Evolutionary conservation across 92 coral and sea anemone species (phyloP), one percentile per base, ranked within the genome.

Genomic region (Epizoanthus rinbou): DNA sequence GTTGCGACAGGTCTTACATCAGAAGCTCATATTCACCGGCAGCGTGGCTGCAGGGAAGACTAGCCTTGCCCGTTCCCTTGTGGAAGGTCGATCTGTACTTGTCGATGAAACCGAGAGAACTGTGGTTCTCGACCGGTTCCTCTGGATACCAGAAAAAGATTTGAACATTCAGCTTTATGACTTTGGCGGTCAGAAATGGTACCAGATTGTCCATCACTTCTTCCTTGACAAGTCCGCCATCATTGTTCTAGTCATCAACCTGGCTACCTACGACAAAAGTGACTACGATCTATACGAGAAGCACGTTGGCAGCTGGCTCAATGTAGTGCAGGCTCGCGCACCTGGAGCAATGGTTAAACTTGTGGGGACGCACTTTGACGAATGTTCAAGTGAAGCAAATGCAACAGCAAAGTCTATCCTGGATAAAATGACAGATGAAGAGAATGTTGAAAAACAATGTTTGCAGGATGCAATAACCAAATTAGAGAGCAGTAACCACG

Each of bases 41-140:
- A 87, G 87, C 59, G 90, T 86, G 18, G 63, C 53, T n/a, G 94
- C 94, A 3, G 94, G 94, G 1, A 91, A 91, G 57, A 80, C 88
- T 6, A 91, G 94, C 72, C 87, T 91, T 41, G 84, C 91, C 37
- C 87, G 75, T 23, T 60, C 91, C 5, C 70, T 91, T 69, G 74
- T 73, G 3, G 76, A 80, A 6, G 84, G 83, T 31, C 15, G 35
- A 8, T 73, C 91, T 25, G 64, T 78, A 23, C 85, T 89, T n/a
- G 82, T 72, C 7, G 64, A 76, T 5, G 94, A 88, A 47, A 35
- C 21, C 60, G 90, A 91, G 41, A 85, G 90, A 62, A 88, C 94
- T n/a, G 45, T 91, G 24, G 90, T 88, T 17, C 76, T 91, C 14
- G 94, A 91, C 79, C 73, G 74, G 64, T 60, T 69, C 52, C n/a